These are phyloP conservation scores for Hydropotes inermis DNA, from an alignment of 2,113 vertebrate genomes.

Conservation along the genomic window DNA sequence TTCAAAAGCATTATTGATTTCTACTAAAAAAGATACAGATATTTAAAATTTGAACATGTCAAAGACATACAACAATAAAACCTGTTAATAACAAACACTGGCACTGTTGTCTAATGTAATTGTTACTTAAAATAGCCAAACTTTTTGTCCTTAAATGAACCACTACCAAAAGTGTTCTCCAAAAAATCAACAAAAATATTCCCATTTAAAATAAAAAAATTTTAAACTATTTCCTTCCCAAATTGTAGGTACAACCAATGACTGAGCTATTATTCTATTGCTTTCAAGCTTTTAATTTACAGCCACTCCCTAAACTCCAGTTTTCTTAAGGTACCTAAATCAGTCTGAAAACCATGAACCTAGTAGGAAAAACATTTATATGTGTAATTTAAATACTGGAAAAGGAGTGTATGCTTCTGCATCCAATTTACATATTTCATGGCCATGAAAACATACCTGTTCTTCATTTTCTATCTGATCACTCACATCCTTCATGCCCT, in stretches of 20 bases:
- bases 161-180: not conserved
- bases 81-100: not conserved
- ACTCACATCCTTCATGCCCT: slow-evolving; percentile 95
- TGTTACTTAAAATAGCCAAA: not conserved
- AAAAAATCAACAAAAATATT: not conserved
- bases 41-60: not conserved
- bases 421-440: not conserved
- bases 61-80: not conserved
- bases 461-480: slow-evolving; percentile 97
- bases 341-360: not conserved
- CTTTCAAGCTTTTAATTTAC: not conserved
- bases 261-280: not conserved
- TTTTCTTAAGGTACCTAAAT: not conserved
- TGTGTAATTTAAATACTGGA: not conserved
- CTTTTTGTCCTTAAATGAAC: not conserved
- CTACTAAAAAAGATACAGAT: not conserved
- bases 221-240: not conserved
- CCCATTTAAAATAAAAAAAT: not conserved
- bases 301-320: not conserved
- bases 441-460: slow-evolving; percentile 84
- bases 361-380: not conserved
- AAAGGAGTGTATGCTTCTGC: not conserved
- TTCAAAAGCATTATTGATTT: slow-evolving; percentile 1
- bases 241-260: not conserved
- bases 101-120: not conserved